Evolutionary conservation across 1,140 invertebrate genomes (phyloP).

Genomic region (Sinella curviseta): DNA sequence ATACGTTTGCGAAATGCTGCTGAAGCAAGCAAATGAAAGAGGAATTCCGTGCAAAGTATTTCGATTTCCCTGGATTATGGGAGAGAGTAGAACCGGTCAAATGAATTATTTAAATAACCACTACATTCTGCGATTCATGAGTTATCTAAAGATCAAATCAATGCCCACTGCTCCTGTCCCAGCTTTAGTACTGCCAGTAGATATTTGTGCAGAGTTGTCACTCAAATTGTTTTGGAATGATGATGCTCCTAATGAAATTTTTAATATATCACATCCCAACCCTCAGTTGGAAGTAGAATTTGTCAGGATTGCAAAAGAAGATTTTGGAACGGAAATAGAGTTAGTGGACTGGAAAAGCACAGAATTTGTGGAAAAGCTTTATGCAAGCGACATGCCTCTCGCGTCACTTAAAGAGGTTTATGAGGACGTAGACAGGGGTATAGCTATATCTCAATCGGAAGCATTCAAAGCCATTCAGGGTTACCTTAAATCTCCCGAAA

Average conservation of each 20-base stretch:
- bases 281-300: not conserved
- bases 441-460: not conserved
- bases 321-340: not conserved
- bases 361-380: not conserved
- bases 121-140: too few relatives aligned
- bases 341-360: not conserved
- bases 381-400: not conserved
- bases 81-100: slow-evolving; percentile 3
- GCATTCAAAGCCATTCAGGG: not conserved
- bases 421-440: not conserved
- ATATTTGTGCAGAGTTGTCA: not conserved
- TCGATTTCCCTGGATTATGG: slow-evolving; percentile 12
- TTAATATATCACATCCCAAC: not conserved
- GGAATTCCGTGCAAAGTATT: slow-evolving; percentile 29
- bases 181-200: not conserved
- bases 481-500: not conserved
- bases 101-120: not conserved
- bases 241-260: not conserved
- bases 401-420: not conserved
- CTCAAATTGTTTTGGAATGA: not conserved
- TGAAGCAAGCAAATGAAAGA: slow-evolving; percentile 18
- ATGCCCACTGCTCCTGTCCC: not conserved
- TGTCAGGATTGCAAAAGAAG: not conserved
- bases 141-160: not conserved
- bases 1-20: slow-evolving; percentile 20